Conservation (phyloP, 2,113 vertebrate genomes). For the Sinocyclocheilus anophthalmus region DNA sequence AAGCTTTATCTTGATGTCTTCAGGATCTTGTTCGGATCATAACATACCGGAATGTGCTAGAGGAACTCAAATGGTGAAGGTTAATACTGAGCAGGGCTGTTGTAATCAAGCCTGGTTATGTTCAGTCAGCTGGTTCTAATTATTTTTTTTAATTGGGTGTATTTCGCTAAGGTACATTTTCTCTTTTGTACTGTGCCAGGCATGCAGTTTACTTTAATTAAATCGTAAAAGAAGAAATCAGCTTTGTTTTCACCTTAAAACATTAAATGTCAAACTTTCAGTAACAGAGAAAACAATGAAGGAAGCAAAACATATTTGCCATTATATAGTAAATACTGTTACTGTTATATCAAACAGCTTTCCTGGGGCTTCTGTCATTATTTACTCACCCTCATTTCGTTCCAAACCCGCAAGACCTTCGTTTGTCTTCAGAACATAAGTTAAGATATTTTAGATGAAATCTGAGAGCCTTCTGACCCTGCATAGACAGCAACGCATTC, state of each 20-base stretch:
- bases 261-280: background rate
- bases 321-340: background rate
- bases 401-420: too few species aligned
- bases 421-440: too few species aligned
- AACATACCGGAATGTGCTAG: background rate
- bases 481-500: too few species aligned
- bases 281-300: background rate
- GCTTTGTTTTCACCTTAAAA: background rate
- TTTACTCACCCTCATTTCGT: too few species aligned
- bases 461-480: too few species aligned
- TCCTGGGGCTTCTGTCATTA: background rate
- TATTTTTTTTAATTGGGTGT: conserved; percentile 1
- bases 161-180: conserved; percentile 12
- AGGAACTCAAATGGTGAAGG: background rate
- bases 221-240: background rate
- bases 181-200: background rate
- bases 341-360: background rate
- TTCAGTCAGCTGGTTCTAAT: conserved; percentile 22
- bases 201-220: background rate
- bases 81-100: background rate
- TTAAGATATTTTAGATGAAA: too few species aligned
- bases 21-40: background rate
- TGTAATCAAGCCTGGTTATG: conserved; percentile 23
- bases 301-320: background rate
- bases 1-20: background rate